Base-by-base conservation (phyloP, 2,888 invertebrate species). In the Calliscelio sp. region DNA sequence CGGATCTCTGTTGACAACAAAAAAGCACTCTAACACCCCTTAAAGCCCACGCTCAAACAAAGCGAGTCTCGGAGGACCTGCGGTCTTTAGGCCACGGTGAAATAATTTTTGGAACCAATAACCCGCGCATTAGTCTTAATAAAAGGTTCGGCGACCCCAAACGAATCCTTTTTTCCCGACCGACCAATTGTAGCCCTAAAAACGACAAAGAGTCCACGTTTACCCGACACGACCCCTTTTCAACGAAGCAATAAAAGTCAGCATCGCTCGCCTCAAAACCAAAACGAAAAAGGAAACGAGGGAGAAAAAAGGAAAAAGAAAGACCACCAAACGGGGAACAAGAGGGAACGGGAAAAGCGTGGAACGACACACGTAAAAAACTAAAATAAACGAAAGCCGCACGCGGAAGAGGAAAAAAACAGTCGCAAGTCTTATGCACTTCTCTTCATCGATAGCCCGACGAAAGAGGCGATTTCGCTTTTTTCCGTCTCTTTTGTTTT, bases 241-340 rank as follows among this genome's bases (percentile, higher is more conserved):
- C 65, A 44, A 25, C 46, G 25, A 22, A 41, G 35, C 71, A 82
- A 82, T 82, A 82, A 77, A 82, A 82, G 81, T 77, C 75, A 61
- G 73, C 70, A 32, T 35, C 51, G 65, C 44, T 46, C 24, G 78
- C 59, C 70, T 51, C 63, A 46, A 77, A 74, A 70, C 61, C 78
- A 57, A 63, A 55, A 57, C 68, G 66, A 59, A 57, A 59, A 49
- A 49, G n/a, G 46, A 38, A 61, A n/a, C 59, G 35, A 28, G 16
- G 24, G 20, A 18, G 35, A 11, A 49, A 24, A 63, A 25, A 25
- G 24, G n/a, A 10, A 44, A 44, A 44, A 44, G 20, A 46, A 18
- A 44, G 16, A 18, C 7, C 32, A 49, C 20, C 20, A 44, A 44
- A 63, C 3, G 8, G 44, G 32, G 11, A n/a, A n/a, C n/a, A n/a